Base-by-base conservation (phyloP, 2,888 invertebrate species). In the Agonopterix alstromeriana region DNA sequence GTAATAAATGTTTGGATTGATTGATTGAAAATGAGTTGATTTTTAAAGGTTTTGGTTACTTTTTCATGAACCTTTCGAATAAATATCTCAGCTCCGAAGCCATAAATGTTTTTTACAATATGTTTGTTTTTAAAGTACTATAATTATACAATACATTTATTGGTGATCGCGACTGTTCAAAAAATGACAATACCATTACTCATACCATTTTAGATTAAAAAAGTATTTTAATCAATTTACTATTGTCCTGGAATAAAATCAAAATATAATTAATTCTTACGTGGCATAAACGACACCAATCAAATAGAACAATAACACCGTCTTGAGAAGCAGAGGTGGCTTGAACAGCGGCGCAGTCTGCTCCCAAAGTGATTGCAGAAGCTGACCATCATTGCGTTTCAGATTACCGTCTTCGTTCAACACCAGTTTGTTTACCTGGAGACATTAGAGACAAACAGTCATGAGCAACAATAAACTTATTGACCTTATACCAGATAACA, bases 261-360 rank as follows among this genome's bases (percentile, higher is more conserved):
- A 14, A 14, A 38, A 38, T n/a, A 10, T 7, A 42, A 12, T 8
- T 8, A 7, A 1, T 35, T 54, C 82, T 77, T 70, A 92, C 91
- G 90, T 88, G 61, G 90, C 88, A 83, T 91, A 91, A 49, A 91
- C 88, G 0, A 87, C 74, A 56, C 90, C 86, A 61, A 90, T 90
- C 35, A 92, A 79, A 42, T 78, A 73, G 61, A 87, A 89, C n/a
- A 89, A 76, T n/a, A 91, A 76, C 2, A 82, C 40, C 0, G 90
- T 90, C 14, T 77, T 73, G 48, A 63, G 69, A 1, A 90, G 56
- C 8, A 90, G 60, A 0, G 91, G 90, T 1, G 79, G 70, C 47
- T 70, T 73, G 52, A 90, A 89, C 27, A 92, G 67, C 1, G 77
- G 82, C 48, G 73, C 71, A 0, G 89, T 81, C 70, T 92, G 91